Evolutionary conservation across 1,140 invertebrate genomes (phyloP).

Genomic region (Cydia pomonella): DNA sequence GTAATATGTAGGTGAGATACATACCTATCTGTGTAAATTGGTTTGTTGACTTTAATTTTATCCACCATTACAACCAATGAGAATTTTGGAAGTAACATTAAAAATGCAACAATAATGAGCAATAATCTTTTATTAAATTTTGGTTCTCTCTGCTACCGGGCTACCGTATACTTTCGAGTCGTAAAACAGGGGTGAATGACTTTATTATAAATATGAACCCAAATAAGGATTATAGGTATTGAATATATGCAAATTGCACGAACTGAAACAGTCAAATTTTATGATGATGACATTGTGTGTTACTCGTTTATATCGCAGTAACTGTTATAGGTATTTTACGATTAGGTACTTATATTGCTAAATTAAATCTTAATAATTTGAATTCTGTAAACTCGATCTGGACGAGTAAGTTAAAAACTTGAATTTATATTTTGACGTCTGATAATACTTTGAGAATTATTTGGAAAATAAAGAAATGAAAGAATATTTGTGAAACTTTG

Average conservation of each 20-base stretch:
- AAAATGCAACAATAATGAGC: background rate
- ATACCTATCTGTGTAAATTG: too few relatives aligned
- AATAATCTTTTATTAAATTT: too few relatives aligned
- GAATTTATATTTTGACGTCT: too few relatives aligned
- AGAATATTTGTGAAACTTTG: background rate
- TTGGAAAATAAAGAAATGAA: too few relatives aligned
- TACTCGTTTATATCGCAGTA: background rate
- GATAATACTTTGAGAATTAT: too few relatives aligned
- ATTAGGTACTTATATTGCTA: background rate
- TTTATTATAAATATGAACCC: background rate
- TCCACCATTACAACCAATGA: background rate
- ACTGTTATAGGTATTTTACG: background rate
- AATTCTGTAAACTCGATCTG: too few relatives aligned
- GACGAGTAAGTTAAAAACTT: too few relatives aligned
- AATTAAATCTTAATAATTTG: background rate
- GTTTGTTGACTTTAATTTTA: too few relatives aligned
- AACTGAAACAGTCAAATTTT: background rate
- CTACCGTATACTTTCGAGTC: slow-evolving; percentile 9
- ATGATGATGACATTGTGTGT: background rate
- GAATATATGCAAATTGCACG: background rate
- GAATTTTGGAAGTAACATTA: background rate
- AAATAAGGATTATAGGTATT: slow-evolving; percentile 7
- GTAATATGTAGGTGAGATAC: too few relatives aligned
- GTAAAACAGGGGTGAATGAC: slow-evolving; percentile 21
- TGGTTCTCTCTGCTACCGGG: background rate